These are phyloP conservation scores for Scolopax rusticola DNA, from an alignment of 2,797 vertebrate genomes.

Conservation along the genomic window DNA sequence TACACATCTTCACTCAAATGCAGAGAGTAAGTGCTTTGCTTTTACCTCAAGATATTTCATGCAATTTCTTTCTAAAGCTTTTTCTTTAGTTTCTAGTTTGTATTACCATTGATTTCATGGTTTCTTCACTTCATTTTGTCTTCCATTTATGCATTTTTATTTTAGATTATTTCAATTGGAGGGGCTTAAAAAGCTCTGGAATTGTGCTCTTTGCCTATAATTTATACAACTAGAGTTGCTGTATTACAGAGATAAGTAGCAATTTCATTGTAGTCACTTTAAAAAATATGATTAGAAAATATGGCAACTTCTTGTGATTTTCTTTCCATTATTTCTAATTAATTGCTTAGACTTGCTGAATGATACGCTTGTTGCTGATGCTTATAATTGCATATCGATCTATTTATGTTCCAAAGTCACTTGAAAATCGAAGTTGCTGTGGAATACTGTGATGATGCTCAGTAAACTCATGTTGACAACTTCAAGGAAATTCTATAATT, in stretches of 20 bases:
- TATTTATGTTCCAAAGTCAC: conserved; percentile 33
- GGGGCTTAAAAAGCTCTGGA: neutral
- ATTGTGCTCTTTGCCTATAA: neutral
- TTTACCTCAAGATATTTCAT: neutral
- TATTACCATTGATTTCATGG: neutral
- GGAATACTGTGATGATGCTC: neutral
- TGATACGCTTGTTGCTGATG: neutral
- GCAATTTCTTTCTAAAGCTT: neutral
- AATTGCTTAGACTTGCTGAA: neutral
- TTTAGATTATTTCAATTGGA: neutral
- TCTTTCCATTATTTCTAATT: neutral
- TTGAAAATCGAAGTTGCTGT: neutral
- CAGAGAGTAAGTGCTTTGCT: neutral
- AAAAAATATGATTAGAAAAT: neutral
- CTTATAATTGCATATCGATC: conserved; percentile 26
- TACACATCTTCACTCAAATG: neutral
- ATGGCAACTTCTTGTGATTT: neutral
- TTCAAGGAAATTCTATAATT: neutral
- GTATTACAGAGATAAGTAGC: neutral
- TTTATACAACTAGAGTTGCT: neutral
- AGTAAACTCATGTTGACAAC: neutral
- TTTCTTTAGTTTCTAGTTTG: neutral
- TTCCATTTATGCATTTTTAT: neutral
- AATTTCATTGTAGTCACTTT: neutral
- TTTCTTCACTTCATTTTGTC: neutral